Base-by-base conservation (phyloP, 2,888 invertebrate species). In the Meganola albula region DNA sequence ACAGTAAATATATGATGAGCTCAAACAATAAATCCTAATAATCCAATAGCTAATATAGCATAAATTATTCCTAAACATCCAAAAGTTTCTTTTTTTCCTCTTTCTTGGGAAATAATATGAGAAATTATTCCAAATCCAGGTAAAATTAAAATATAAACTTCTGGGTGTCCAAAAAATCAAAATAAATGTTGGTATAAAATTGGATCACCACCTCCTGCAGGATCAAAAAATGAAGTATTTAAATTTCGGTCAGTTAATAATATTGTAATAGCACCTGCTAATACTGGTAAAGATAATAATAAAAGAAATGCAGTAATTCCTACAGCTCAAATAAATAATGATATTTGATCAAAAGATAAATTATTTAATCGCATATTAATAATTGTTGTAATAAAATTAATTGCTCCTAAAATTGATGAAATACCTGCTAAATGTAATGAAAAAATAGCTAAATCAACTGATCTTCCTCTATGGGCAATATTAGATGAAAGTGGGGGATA, bases 91-190 rank as follows among this genome's bases (percentile, higher is more conserved):
- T 90, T 90, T 89, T 93, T 93, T 4, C 90, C 90, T 66, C 90
- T 90, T 89, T 92, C 90, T 88, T 90, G 90, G 0, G 87, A 88
- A 74, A 93, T 90, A 84, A 93, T 91, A 67, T 93, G 93, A 0
- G 92, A 93, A 71, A 94, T 90, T 87, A 94, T 89, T 0, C 93
- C 93, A 87, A 94, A 94, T 74, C 91, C 93, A 0, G 93, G 93
- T 56, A 94, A 63, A 90, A 94, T 93, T 86, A 94, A 78, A 92
- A 94, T 93, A 79, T 94, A 95, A 43, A 94, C 93, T 90, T 94
- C 93, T 6, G 93, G 94, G 34, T 94, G 94, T 0, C 93, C 94
- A 89, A 94, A 95, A 84, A 94, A 94, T 90, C 93, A 94, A 83
- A 95, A 93, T 88, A 94, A 79, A 72, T 94, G 93, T 89, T 94